Evolutionary conservation across 1,140 invertebrate genomes (phyloP).

Genomic region (Pseudachorutes palmiensis): DNA sequence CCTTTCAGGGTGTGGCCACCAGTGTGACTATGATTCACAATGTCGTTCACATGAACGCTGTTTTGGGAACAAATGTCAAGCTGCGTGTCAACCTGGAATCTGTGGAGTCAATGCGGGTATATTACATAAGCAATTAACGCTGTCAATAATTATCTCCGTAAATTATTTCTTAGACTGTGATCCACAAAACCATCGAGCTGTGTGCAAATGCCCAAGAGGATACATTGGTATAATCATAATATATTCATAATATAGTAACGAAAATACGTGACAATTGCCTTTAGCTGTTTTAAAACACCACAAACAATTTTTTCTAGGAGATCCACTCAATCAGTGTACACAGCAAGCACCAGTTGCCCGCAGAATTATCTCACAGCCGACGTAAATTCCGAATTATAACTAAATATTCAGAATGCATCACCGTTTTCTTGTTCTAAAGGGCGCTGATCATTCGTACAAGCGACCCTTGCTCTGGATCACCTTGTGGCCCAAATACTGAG

Average conservation of each 20-base stretch:
- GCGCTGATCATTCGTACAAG: constrained; percentile 24
- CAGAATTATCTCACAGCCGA: constrained; percentile 29
- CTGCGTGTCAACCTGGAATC: constrained; percentile 41
- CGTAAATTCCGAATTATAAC: constrained; percentile 21
- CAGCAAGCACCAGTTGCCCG: constrained; percentile 33
- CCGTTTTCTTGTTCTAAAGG: constrained; percentile 2
- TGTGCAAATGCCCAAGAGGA: constrained; percentile 62
- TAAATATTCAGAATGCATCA: neutral
- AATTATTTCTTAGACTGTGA: constrained; percentile 52
- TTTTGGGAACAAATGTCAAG: constrained; percentile 2
- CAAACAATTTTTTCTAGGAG: constrained; percentile 66
- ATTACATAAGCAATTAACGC: neutral
- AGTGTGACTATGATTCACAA: constrained; percentile 41
- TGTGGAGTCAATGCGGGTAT: constrained; percentile 62
- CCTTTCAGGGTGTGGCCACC: constrained; percentile 39
- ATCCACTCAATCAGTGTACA: constrained; percentile 56
- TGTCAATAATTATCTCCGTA: neutral
- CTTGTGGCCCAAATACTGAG: constrained; percentile 45
- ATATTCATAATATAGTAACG: constrained; percentile 24
- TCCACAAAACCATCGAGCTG: constrained; percentile 62
- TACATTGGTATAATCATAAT: constrained; percentile 46
- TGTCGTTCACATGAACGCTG: constrained; percentile 41
- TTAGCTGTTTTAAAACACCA: no score
- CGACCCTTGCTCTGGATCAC: constrained; percentile 39
- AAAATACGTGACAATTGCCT: no score